phyloP scores from a whole-genome alignment of 2,888 invertebrate species.

The Pinctada fucata region DNA sequence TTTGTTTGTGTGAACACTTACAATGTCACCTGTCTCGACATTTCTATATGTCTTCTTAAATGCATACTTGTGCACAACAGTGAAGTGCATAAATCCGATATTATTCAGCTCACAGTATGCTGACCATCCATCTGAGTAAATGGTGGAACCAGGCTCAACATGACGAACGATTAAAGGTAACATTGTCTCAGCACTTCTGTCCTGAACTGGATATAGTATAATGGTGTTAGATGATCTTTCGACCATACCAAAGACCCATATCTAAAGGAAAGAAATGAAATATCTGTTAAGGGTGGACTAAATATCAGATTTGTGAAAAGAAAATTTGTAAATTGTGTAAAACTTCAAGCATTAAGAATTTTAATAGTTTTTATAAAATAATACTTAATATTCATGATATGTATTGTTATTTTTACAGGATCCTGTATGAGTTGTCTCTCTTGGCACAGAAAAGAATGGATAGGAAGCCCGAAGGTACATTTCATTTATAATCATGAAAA shows the following conservation, averaged over 20 bases:
- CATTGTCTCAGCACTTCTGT: conserved; percentile 12
- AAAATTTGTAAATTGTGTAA: too few species aligned
- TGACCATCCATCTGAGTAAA: conserved; percentile 23
- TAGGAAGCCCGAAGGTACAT: too few species aligned
- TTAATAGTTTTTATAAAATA: too few species aligned
- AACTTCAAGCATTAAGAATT: too few species aligned
- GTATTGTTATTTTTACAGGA: too few species aligned
- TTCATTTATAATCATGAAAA: too few species aligned
- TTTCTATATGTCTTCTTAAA: conserved; percentile 15
- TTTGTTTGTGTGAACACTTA: background rate
- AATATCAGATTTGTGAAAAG: too few species aligned
- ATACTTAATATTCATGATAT: too few species aligned
- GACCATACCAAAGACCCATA: conserved; percentile 43
- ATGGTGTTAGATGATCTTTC: conserved; percentile 31
- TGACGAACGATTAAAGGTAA: conserved; percentile 21
- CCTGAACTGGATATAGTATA: conserved; percentile 22
- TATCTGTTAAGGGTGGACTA: too few species aligned
- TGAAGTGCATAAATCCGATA: conserved; percentile 31
- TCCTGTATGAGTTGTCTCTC: too few species aligned
- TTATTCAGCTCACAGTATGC: conserved; percentile 23
- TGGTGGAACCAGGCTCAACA: conserved; percentile 14
- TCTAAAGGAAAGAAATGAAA: too few species aligned
- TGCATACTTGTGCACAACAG: conserved; percentile 24
- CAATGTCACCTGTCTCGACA: background rate
- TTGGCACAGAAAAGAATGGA: too few species aligned